Evolutionary conservation across 2,113 vertebrate genomes (phyloP), one percentile per base, ranked within the genome.

Genomic region (Steatornis caripensis): DNA sequence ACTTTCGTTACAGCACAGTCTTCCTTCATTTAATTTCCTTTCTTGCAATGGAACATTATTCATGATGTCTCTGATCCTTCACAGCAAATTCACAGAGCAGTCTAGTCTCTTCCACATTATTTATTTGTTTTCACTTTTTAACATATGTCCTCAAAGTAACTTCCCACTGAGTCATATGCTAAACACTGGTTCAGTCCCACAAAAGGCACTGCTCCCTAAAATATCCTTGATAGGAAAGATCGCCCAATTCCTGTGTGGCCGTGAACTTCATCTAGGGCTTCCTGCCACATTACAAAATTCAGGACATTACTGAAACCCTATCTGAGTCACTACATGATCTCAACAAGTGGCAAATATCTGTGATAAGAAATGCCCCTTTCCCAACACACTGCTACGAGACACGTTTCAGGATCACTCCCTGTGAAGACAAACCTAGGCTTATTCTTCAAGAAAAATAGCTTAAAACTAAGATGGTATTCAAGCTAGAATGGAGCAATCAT

Each of bases 71-170:
- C 51, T 66, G 19, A 71, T 83, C 55, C 53, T 87, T 89, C 21
- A 6, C 51, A 90, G 75, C 20, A 82, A 70, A 84, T 85, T 89
- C 69, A 58, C 19, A 48, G 24, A 77, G 54, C 46, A 70, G 12
- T 74, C 19, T 41, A 61, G 49, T 76, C 14, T 81, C 29, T 88
- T 90, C 30, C 57, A 65, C 9, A 32, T 78, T 78, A 54, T 83
- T 90, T 90, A 51, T 93, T 89, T 87, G 19, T 36, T 81, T 70
- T 81, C 32, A 21, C 68, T 87, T 95, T 86, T 87, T 68, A 81
- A 49, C 41, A 30, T 32, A 66, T 23, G 13, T 94, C 39, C 30
- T 87, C 34, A 23, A 46, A 87, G 60, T 55, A 84, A 51, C 21
- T 74, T 89, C 57, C 46, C 22, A 30, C 17, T 91, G 94, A 54